phyloP scores from a whole-genome alignment of 2,888 invertebrate species.

The Hydroisotoma schaefferi region DNA sequence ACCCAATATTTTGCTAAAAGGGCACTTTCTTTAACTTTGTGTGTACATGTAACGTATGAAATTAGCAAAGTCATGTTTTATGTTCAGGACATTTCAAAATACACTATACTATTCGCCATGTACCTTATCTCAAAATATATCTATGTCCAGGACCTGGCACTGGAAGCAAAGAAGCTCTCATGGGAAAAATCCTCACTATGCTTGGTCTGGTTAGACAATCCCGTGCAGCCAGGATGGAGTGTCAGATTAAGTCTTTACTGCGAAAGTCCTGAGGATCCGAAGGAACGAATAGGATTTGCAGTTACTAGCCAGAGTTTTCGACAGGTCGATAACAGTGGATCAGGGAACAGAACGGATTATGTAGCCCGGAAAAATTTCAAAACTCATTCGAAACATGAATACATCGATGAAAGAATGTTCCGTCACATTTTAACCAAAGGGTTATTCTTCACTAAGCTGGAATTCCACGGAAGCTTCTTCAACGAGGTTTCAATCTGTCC shows the following conservation, averaged over 20 bases:
- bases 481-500: not conserved
- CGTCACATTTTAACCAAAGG: not conserved
- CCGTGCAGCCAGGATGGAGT: not conserved
- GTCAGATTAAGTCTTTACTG: not conserved
- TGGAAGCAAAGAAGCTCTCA: too few species aligned
- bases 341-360: too few species aligned
- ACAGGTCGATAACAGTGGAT: too few species aligned
- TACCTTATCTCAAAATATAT: too few species aligned
- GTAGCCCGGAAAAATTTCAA: too few species aligned
- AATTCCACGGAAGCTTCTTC: not conserved
- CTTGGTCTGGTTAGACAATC: not conserved
- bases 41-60: too few species aligned
- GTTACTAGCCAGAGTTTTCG: not conserved
- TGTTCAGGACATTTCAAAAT: too few species aligned
- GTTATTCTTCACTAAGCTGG: not conserved
- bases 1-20: too few species aligned
- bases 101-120: too few species aligned
- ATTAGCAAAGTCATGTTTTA: too few species aligned
- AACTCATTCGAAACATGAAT: not conserved
- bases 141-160: too few species aligned
- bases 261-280: not conserved
- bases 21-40: too few species aligned
- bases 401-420: not conserved
- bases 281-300: not conserved
- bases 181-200: not conserved